Evolutionary conservation across 2,797 vertebrate species (phyloP).

Genomic region (Bovichtus variegatus): DNA sequence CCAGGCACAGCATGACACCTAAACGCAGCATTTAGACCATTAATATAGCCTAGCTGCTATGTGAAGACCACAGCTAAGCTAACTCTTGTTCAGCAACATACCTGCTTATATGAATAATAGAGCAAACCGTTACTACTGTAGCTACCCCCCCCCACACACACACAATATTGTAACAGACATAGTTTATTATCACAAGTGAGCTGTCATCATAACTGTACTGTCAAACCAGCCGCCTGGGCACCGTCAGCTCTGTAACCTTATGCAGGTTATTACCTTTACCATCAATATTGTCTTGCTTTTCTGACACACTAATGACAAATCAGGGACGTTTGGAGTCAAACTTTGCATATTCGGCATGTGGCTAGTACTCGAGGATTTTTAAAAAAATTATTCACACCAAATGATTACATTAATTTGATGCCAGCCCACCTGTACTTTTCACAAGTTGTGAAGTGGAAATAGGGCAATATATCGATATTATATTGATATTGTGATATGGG

Average conservation of each 20-base stretch:
- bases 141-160: not conserved
- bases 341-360: not conserved
- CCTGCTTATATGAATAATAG: conserved; percentile 13
- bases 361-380: no score
- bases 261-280: not conserved
- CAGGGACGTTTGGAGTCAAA: not conserved
- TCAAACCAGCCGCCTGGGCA: not conserved
- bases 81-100: not conserved
- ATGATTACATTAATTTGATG: not conserved
- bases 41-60: conserved; percentile 19
- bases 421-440: not conserved
- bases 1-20: conserved; percentile 44
- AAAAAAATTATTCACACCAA: not conserved
- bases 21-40: conserved; percentile 40
- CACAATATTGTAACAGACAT: not conserved
- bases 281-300: not conserved
- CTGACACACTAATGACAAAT: not conserved
- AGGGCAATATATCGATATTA: no score
- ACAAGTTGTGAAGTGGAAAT: not conserved
- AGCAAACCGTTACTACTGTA: not conserved
- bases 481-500: no score
- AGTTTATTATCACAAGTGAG: conserved; percentile 14
- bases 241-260: not conserved
- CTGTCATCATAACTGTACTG: conserved; percentile 32
- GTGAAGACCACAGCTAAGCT: conserved; percentile 6